Conservation (phyloP, 2,113 vertebrate genomes). For the Kobus ellipsiprymnus region DNA sequence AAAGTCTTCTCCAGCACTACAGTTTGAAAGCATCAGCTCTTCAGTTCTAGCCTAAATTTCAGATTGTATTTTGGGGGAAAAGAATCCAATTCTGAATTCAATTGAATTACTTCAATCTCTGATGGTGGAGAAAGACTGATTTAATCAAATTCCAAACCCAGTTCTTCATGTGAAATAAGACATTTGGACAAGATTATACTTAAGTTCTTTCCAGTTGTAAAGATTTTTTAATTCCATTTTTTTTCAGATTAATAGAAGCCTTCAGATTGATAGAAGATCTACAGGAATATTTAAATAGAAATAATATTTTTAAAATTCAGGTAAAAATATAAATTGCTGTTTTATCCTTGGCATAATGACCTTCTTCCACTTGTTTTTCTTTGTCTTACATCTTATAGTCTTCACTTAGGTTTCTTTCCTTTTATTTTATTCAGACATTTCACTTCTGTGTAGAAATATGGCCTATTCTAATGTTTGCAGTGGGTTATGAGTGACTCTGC, state of each 20-base stretch:
- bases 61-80: neutral
- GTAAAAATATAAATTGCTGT: neutral
- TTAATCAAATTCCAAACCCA: neutral
- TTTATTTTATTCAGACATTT: conserved; percentile 27
- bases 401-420: neutral
- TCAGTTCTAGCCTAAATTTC: neutral
- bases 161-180: neutral
- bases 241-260: neutral
- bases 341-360: neutral
- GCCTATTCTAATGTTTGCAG: neutral
- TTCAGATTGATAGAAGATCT: neutral
- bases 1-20: neutral
- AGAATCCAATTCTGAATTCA: neutral
- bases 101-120: neutral
- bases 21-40: neutral
- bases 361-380: neutral
- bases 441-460: neutral
- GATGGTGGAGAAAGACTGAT: neutral
- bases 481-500: neutral
- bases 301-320: neutral
- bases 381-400: neutral
- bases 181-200: neutral
- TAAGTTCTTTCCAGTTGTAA: neutral
- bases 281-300: neutral
- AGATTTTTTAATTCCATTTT: neutral